Percentiles rank a stretch among this genome's conserved stretches.
Conservation (phyloP, 2,888 invertebrate species). For the Epistrophella euchroma region DNA sequence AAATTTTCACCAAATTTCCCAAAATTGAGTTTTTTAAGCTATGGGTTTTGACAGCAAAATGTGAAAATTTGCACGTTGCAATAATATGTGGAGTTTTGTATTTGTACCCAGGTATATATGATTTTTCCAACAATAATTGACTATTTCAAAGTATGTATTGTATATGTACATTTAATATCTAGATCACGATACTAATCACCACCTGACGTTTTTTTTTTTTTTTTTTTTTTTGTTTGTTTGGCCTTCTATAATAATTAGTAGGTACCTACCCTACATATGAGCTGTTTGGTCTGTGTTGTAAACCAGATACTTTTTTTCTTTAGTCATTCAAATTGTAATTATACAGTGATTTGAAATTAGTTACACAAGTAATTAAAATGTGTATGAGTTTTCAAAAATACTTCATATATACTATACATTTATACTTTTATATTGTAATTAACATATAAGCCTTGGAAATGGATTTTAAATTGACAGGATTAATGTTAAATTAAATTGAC, state of each 20-base stretch:
- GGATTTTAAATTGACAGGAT: conserved; percentile 17
- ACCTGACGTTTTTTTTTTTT: too few relatives aligned
- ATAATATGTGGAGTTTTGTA: too few relatives aligned
- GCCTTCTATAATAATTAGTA: conserved; percentile 22
- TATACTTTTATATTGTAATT: not conserved
- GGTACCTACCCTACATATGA: too few relatives aligned
- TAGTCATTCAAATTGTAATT: conserved; percentile 25
- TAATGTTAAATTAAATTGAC: not conserved
- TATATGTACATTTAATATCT: conserved; percentile 3
- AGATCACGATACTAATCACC: conserved; percentile 8
- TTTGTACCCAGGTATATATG: too few relatives aligned
- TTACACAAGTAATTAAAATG: conserved; percentile 22
- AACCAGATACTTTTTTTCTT: not conserved
- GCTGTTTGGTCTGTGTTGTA: conserved; percentile 3
- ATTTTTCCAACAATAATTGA: too few relatives aligned
- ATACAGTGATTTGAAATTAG: conserved; percentile 20
- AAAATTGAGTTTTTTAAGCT: too few relatives aligned
- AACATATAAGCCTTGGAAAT: not conserved
- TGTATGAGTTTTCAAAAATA: not conserved
- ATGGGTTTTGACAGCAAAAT: too few relatives aligned
- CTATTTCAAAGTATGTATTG: too few relatives aligned
- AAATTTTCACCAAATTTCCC: too few relatives aligned
- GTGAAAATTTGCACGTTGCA: too few relatives aligned
- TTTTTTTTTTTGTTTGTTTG: not conserved
- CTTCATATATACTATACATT: too few relatives aligned